Evolutionary conservation across 2,888 invertebrate genomes (phyloP), one percentile per base, ranked within the genome.

Genomic region (Stramonita haemastoma): DNA sequence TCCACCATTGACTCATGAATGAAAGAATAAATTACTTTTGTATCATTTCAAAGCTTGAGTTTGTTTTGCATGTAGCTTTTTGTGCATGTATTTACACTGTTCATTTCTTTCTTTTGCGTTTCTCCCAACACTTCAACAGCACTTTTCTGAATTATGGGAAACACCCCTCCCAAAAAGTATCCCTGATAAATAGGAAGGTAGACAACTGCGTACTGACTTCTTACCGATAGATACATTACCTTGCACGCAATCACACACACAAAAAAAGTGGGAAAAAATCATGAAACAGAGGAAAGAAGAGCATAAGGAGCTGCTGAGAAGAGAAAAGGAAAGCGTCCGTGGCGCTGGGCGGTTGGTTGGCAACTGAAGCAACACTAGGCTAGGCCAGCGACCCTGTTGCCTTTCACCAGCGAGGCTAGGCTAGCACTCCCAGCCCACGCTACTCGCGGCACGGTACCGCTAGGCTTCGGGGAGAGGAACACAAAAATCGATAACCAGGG

Each of bases 401-500:
- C 73, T 60, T 11, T 11, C 22, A 13, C n/a, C 29, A 6, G 2
- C 56, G 46, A 22, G 32, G 15, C 79, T 79, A 22, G 17, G 36
- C 1, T n/a, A n/a, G 46, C 46, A 46, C 46, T 46, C 46, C 46
- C 46, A 46, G 46, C 46, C 46, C 46, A 46, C 46, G 46, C 46
- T 46, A 46, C 46, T 46, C 46, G 46, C 46, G 46, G 46, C 46
- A 46, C 46, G 46, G 36, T n/a, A 46, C 46, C 81, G 81, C 81
- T 36, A 83, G 22, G 26, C 46, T 46, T 5, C 46, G 46, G 46
- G 46, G 32, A 79, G 77, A 79, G 19, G 32, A 32, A 32, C 5
- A 79, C 26, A 86, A 87, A 87, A 87, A 87, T 87, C 87, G 60
- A 87, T 87, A 56, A 26, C 32, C 11, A 1, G 73, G 81, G 87